Percentiles rank a stretch among this genome's conserved stretches.
phyloP scores from a whole-genome alignment of 2,113 vertebrate species.

The Barnardius zonarius region DNA sequence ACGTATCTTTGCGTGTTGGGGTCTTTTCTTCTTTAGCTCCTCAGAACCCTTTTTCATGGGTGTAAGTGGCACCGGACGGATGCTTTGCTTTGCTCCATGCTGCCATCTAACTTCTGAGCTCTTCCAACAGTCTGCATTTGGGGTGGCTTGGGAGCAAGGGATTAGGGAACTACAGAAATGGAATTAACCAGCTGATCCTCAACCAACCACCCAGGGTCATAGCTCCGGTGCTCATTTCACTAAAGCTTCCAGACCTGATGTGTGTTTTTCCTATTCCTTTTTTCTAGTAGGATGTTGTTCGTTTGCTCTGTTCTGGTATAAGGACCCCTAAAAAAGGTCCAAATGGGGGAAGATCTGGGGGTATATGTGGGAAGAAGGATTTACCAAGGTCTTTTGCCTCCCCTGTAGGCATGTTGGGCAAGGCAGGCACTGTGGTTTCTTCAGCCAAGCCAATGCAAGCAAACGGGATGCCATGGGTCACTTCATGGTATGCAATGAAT shows the following conservation, averaged over 20 bases:
- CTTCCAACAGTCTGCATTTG: neutral
- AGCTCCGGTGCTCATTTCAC: neutral
- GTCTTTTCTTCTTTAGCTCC: neutral
- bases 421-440: slow-evolving; percentile 68
- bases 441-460: slow-evolving; percentile 69
- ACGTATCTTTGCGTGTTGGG: fast-evolving
- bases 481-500: slow-evolving; percentile 63
- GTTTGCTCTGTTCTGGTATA: neutral
- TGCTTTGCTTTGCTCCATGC: neutral
- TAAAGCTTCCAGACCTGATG: neutral
- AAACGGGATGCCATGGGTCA: slow-evolving; percentile 34
- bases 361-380: neutral
- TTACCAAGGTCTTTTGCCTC: neutral
- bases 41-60: neutral
- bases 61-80: neutral
- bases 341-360: neutral
- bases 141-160: neutral
- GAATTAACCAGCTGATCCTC: neutral
- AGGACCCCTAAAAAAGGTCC: neutral
- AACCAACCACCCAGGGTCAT: neutral
- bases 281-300: neutral
- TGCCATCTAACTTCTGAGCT: neutral
- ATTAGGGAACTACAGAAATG: neutral
- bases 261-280: neutral
- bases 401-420: slow-evolving; percentile 17